A percentile compares a stretch with the other conserved stretches of the same genome.
phyloP scores from a whole-genome alignment of 1,140 invertebrate genomes.

The Zaprionus camerounensis region DNA sequence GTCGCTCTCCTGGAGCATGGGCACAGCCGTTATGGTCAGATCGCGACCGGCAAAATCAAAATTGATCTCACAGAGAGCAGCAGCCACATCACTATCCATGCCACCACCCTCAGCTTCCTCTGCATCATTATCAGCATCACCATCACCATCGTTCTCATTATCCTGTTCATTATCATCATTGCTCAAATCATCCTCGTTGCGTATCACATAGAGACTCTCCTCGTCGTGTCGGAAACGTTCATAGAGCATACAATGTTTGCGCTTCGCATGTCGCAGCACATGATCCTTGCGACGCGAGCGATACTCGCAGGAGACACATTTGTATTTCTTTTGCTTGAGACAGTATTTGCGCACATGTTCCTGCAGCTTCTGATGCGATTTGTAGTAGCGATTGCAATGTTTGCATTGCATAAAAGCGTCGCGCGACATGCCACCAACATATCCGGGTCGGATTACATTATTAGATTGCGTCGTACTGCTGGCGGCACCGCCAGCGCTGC shows the following conservation, averaged over 20 bases:
- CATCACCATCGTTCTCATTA: slow-evolving; percentile 26
- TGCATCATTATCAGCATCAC: slow-evolving; percentile 51
- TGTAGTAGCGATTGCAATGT: slow-evolving; percentile 80
- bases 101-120: slow-evolving; percentile 51
- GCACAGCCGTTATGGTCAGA: slow-evolving; percentile 78
- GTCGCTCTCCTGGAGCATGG: slow-evolving; percentile 73
- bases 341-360: slow-evolving; percentile 83
- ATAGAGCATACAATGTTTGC: slow-evolving; percentile 79
- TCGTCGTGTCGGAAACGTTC: slow-evolving; percentile 66
- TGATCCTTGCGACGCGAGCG: slow-evolving; percentile 81
- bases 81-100: slow-evolving; percentile 61
- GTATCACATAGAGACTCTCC: slow-evolving; percentile 77
- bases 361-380: slow-evolving; percentile 74
- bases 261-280: slow-evolving; percentile 74
- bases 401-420: slow-evolving; percentile 80
- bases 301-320: slow-evolving; percentile 81
- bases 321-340: slow-evolving; percentile 82
- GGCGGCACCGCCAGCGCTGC: background rate
- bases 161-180: slow-evolving; percentile 64
- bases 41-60: slow-evolving; percentile 75
- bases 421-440: slow-evolving; percentile 31
- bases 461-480: slow-evolving; percentile 19
- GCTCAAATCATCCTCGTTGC: slow-evolving; percentile 74
- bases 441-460: slow-evolving; percentile 15
- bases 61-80: slow-evolving; percentile 68